Percentiles rank a stretch among this genome's conserved stretches.
These are phyloP conservation scores for Tragelaphus strepsiceros DNA, from an alignment of 2,113 vertebrate species.

Conservation along the genomic window DNA sequence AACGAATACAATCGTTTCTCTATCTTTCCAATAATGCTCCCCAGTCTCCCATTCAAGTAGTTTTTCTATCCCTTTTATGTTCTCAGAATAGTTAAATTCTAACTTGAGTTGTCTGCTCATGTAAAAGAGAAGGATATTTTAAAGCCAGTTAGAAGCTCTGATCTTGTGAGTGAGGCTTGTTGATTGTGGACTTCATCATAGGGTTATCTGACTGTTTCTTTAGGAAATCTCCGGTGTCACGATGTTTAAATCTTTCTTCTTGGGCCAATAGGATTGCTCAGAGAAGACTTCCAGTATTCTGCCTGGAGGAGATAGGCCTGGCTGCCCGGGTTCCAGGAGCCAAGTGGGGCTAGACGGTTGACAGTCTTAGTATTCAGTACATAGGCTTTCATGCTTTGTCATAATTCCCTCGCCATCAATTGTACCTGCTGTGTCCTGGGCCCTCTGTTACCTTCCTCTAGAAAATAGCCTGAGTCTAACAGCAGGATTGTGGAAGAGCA, in stretches of 20 bases:
- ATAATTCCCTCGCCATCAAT: neutral
- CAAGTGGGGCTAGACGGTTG: no score
- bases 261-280: neutral
- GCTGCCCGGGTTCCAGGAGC: neutral
- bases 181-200: neutral
- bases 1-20: neutral
- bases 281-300: neutral
- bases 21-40: neutral
- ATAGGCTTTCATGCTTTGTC: neutral
- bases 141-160: neutral
- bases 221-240: neutral
- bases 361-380: neutral
- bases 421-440: neutral
- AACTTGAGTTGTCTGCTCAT: neutral
- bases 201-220: neutral
- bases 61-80: neutral
- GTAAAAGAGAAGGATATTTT: neutral
- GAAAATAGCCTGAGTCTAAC: neutral
- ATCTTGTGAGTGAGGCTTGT: neutral
- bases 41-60: neutral
- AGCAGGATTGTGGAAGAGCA: neutral
- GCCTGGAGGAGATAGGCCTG: neutral
- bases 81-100: neutral
- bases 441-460: neutral
- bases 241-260: neutral